phyloP scores from a whole-genome alignment of 2,888 invertebrate genomes.

The Arge pagana region DNA sequence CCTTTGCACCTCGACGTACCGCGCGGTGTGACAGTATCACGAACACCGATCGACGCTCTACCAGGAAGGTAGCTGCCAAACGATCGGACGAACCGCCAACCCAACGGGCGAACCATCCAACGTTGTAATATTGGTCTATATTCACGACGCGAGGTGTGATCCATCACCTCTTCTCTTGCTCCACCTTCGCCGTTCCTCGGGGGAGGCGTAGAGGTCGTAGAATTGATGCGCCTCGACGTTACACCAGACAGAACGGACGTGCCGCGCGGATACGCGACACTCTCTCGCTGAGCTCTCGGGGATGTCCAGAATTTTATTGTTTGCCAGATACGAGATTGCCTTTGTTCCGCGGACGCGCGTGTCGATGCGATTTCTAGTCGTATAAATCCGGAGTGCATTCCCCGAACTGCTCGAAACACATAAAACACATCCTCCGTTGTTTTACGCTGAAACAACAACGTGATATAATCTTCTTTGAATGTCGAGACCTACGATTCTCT shows the following conservation, averaged over 20 bases:
- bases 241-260: conserved; percentile 1
- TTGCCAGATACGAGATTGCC: conserved; percentile 19
- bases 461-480: no score
- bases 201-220: conserved; percentile 12
- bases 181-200: conserved; percentile 18
- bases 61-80: conserved; percentile 21
- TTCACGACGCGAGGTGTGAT: conserved; percentile 41
- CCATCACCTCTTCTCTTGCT: conserved; percentile 39
- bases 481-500: no score
- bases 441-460: no score
- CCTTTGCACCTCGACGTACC: conserved; percentile 17
- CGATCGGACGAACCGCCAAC: conserved; percentile 9
- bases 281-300: no score
- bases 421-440: no score
- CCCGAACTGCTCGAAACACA: no score
- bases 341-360: conserved; percentile 8
- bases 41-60: conserved; percentile 15
- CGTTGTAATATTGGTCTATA: conserved; percentile 45
- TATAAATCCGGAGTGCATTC: no score
- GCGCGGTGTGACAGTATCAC: no score
- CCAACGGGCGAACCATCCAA: conserved; percentile 33
- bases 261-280: no score
- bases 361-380: conserved; percentile 16
- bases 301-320: no score
- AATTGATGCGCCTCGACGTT: conserved; percentile 4